A percentile compares a stretch with the other conserved stretches of the same genome.
Conservation (phyloP, 1,140 invertebrate genomes). For the Drosophila orena region DNA sequence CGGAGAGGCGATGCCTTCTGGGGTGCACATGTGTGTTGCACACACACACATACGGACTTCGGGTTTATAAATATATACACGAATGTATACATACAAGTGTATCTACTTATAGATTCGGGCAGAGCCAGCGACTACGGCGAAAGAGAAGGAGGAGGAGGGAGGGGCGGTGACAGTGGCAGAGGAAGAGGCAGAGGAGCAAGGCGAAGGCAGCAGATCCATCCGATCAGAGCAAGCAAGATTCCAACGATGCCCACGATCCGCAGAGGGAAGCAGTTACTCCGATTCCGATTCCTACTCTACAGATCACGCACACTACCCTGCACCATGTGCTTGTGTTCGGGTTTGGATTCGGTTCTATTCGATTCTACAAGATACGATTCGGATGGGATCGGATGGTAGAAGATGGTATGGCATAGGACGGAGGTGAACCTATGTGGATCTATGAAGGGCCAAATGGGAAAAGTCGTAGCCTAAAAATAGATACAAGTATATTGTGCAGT, state of each 20-base stretch:
- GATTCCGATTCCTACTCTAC: conserved; percentile 56
- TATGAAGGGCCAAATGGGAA: conserved; percentile 69
- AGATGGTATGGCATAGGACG: conserved; percentile 4
- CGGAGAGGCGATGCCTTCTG: conserved; percentile 46
- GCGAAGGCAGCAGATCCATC: conserved; percentile 12
- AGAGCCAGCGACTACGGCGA: conserved; percentile 33
- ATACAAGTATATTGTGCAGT: conserved; percentile 49
- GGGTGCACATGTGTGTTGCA: conserved; percentile 65
- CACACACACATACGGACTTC: conserved; percentile 9
- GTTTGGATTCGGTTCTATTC: neutral
- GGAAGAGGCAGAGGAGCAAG: neutral
- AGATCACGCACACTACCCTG: conserved; percentile 15
- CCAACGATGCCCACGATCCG: conserved; percentile 26
- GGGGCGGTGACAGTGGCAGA: neutral
- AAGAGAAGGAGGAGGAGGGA: conserved; percentile 2
- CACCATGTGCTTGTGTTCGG: neutral
- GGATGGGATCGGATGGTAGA: neutral
- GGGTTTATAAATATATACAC: conserved; percentile 66
- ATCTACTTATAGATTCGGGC: conserved; percentile 75
- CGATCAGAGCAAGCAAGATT: conserved; percentile 37
- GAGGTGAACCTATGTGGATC: conserved; percentile 14
- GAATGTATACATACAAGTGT: conserved; percentile 51
- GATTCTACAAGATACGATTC: neutral
- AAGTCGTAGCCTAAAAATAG: conserved; percentile 79
- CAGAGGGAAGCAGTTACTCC: conserved; percentile 52